phyloP scores from a whole-genome alignment of 2,113 vertebrate genomes.

The Genyomyrus donnyi region DNA sequence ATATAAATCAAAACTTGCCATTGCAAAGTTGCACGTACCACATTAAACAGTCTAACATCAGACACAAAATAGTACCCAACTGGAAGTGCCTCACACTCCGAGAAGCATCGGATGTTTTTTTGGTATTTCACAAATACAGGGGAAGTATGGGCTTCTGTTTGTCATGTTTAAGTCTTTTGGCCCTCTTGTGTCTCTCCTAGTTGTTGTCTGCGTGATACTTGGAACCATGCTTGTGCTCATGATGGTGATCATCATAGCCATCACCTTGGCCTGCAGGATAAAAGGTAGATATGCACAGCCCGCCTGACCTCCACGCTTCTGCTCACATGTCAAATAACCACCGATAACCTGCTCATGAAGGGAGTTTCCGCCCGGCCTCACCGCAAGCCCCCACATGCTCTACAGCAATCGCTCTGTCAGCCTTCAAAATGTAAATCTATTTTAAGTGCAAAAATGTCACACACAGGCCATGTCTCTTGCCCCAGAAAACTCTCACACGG shows the following conservation, averaged over 20 bases:
- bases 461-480: not conserved
- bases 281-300: not conserved
- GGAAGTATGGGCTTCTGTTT: not conserved
- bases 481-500: not conserved
- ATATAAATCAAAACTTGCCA: not conserved
- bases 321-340: not conserved
- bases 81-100: not conserved
- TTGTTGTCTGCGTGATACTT: not conserved
- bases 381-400: not conserved
- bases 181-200: not conserved
- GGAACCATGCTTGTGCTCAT: not conserved
- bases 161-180: not conserved
- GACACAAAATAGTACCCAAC: not conserved
- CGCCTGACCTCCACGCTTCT: not conserved
- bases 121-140: not conserved
- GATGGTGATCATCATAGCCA: not conserved
- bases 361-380: not conserved
- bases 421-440: conserved; percentile 4
- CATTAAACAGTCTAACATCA: not conserved
- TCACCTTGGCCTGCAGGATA: not conserved
- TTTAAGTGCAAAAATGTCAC: not conserved
- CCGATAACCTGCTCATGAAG: not conserved
- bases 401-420: not conserved
- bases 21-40: not conserved
- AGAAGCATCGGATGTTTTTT: not conserved